These are phyloP conservation scores for Tiliqua scincoides DNA, from an alignment of 2,113 vertebrate genomes.

Conservation along the genomic window DNA sequence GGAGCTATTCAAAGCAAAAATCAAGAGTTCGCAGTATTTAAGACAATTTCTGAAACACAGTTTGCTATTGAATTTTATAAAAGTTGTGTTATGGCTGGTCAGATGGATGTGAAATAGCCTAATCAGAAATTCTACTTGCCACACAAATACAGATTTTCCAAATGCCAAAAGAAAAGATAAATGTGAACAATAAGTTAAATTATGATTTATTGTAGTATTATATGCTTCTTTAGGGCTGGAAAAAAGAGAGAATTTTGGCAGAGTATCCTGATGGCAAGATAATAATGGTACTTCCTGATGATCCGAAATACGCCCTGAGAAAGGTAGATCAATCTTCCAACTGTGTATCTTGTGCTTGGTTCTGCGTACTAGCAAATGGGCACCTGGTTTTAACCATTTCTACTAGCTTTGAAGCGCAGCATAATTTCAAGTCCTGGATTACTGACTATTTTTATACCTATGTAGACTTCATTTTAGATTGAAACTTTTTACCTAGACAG, in stretches of 20 bases:
- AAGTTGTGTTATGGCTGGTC: constrained; percentile 33
- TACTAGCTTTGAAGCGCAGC: neutral
- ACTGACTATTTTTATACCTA: neutral
- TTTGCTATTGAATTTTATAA: constrained; percentile 35
- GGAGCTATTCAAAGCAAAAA: constrained; percentile 40
- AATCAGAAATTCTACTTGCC: constrained; percentile 58
- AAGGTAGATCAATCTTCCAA: constrained; percentile 81
- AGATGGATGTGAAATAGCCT: constrained; percentile 57
- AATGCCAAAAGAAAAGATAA: constrained; percentile 33
- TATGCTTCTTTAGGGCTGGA: constrained; percentile 90
- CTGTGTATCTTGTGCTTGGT: neutral
- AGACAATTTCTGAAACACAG: constrained; percentile 47
- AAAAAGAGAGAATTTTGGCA: constrained; percentile 95
- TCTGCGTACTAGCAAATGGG: neutral
- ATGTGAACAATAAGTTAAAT: constrained; percentile 28
- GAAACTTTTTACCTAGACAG: neutral
- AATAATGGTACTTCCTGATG: constrained; percentile 97
- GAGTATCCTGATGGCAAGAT: constrained; percentile 98
- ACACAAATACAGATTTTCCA: constrained; percentile 49
- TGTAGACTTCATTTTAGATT: neutral
- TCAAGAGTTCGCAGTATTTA: neutral
- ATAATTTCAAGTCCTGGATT: neutral
- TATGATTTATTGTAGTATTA: constrained; percentile 52
- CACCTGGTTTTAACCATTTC: neutral
- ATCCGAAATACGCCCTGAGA: constrained; percentile 97